A percentile compares a stretch with the other conserved stretches of the same genome.
These are phyloP conservation scores for Macrocentrus cingulum DNA, from an alignment of 1,140 invertebrate species.

Conservation along the genomic window DNA sequence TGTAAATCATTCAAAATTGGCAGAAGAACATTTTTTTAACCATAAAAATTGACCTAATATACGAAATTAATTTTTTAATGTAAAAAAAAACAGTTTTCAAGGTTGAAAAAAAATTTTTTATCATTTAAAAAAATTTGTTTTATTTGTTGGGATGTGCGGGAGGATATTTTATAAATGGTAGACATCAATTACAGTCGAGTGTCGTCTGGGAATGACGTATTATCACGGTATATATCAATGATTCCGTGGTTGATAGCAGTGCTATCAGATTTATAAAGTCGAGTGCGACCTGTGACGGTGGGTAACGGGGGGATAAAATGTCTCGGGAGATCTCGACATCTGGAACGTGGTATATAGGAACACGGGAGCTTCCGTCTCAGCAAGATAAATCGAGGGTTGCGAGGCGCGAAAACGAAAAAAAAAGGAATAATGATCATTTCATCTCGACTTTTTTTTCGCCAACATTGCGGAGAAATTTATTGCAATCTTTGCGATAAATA, in stretches of 20 bases:
- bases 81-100: too few species aligned
- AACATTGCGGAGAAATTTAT: too few species aligned
- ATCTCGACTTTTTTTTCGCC: too few species aligned
- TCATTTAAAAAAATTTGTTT: too few species aligned
- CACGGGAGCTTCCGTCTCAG: slow-evolving; percentile 1
- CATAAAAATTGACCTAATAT: too few species aligned
- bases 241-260: not conserved
- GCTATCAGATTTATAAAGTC: not conserved
- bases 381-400: slow-evolving; percentile 7
- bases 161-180: not conserved
- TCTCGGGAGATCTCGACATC: slow-evolving; percentile 17
- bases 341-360: too few species aligned
- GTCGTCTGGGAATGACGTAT: not conserved
- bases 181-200: not conserved
- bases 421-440: slow-evolving; percentile 2
- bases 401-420: not conserved
- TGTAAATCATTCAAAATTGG: too few species aligned
- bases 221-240: slow-evolving; percentile 12
- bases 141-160: not conserved
- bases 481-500: too few species aligned
- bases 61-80: too few species aligned
- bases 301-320: slow-evolving; percentile 7
- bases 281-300: not conserved
- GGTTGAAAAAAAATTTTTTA: too few species aligned
- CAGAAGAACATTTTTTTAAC: too few species aligned